Base-by-base conservation (phyloP, 2,797 vertebrate genomes). In the Delichon dasypus region DNA sequence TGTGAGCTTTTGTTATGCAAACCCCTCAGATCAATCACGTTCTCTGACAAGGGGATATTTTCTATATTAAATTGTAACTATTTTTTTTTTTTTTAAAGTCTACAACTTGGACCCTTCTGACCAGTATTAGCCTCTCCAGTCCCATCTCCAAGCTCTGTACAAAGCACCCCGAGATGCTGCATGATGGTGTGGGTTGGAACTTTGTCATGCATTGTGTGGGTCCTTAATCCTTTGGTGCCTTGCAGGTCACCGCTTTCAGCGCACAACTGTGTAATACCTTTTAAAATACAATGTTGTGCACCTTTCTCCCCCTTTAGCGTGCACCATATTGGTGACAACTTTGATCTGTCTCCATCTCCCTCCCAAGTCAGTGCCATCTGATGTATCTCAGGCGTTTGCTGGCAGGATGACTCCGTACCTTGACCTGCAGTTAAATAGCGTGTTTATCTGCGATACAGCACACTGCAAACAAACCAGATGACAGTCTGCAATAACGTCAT, bases 361-460 rank as follows among this genome's bases (percentile, higher is more conserved):
- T 94, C 92, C 54, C 50, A 84, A 93, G 92, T 92, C 93, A 62
- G 79, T 64, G 96, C 90, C 90, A 86, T 82, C 97, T 94, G 94
- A 96, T 86, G 95, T 78, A 83, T 96, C 92, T 78, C 44, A 45
- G 95, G 95, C 94, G 9, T 92, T 90, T 94, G 94, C 94, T 62
- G 44, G 93, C 90, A 93, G 93, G 93, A 89, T 66, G 93, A 80
- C 92, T 96, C 89, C 27, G 77, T 92, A 72, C 87, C 92, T 81
- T 96, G 97, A 97, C 97, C 97, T 25, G 47, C 96, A 96, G 97
- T 96, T 97, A 97, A 96, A 95, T 8, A 95, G 95, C 57, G 38
- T 94, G 96, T 97, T 97, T 97, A 96, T 97, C 97, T 97, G 94
- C 22, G 7, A 70, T 67, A 42, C 88, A 74, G 93, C 47, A 18